Percentiles rank a stretch among this genome's conserved stretches.
phyloP scores from a whole-genome alignment of 2,113 vertebrate species.

The Lasiurus cinereus region DNA sequence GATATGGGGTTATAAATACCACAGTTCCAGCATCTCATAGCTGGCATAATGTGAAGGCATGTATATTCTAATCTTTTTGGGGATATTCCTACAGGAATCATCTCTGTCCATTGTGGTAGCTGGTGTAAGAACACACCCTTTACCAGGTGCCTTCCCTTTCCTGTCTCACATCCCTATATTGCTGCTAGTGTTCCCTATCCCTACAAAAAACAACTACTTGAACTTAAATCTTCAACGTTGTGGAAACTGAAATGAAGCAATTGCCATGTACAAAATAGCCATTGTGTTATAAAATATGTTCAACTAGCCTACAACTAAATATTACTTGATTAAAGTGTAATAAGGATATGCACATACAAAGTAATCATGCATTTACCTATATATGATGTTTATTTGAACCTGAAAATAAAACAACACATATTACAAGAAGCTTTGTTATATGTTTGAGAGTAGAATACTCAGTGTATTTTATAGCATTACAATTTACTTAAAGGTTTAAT shows the following conservation, averaged over 20 bases:
- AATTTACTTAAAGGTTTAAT: slow-evolving; percentile 22
- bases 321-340: slow-evolving; percentile 46
- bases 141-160: not conserved
- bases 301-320: not conserved
- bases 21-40: not conserved
- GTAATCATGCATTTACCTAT: not conserved
- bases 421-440: slow-evolving; percentile 18
- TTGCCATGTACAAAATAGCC: not conserved
- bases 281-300: not conserved
- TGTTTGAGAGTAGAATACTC: not conserved
- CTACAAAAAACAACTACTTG: not conserved
- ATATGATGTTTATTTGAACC: not conserved
- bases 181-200: not conserved
- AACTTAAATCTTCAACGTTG: not conserved
- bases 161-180: not conserved
- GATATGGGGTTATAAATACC: not conserved
- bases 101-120: not conserved
- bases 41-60: not conserved
- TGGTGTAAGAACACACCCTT: not conserved
- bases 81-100: not conserved
- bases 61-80: not conserved
- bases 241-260: not conserved
- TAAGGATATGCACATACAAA: not conserved
- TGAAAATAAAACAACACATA: not conserved
- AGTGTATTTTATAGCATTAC: not conserved